Base-by-base conservation (phyloP, 30 jellyfish, hydroid and myxozoan genomes). In the Aurelia aurita region DNA sequence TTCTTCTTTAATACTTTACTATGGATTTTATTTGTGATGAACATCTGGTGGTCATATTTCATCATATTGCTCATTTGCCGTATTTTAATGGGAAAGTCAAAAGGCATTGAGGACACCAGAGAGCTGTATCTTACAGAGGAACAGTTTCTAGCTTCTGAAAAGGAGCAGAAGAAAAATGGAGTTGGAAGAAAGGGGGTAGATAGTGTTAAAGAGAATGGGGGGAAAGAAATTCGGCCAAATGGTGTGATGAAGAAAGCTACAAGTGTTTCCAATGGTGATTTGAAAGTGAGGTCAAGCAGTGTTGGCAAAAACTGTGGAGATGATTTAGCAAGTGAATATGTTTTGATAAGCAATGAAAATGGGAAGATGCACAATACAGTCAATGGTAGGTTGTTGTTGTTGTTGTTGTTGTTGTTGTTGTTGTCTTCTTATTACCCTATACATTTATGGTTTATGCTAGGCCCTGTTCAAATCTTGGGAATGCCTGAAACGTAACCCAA, bases 41-140 rank as follows among this genome's bases (percentile, higher is more conserved):
- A 92, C 35, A 74, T 92, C 5, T 92, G 82, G 74, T 92, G 98
- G 98, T 87, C 83, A 43, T 96, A 92, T 78, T 92, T 87, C 78
- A 92, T 92, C 55, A 85, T 87, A 5, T 72, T 82, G 58, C 74
- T 92, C 61, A 82, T 92, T 39, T 51, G 47, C n/a, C 91, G 97
- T 10, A 92, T 92, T 27, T 75, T 79, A 14, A 46, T 74, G 57
- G 98, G 98, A 28, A 87, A 87, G 72, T 74, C 96, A 5, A 65
- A 82, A 43, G 70, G 83, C 31, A 74, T 92, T 46, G 97, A 87
- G 69, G 98, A 92, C 57, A 88, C 94, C n/a, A 68, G 98, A 49
- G 98, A 92, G 59, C 71, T 80, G 64, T 80, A 65, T 11, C 16
- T 77, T 10, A 28, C 78, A 0, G 75, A 80, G 21, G 80, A 80